Conservation (phyloP, 2,113 vertebrate genomes). For the Channa argus region DNA sequence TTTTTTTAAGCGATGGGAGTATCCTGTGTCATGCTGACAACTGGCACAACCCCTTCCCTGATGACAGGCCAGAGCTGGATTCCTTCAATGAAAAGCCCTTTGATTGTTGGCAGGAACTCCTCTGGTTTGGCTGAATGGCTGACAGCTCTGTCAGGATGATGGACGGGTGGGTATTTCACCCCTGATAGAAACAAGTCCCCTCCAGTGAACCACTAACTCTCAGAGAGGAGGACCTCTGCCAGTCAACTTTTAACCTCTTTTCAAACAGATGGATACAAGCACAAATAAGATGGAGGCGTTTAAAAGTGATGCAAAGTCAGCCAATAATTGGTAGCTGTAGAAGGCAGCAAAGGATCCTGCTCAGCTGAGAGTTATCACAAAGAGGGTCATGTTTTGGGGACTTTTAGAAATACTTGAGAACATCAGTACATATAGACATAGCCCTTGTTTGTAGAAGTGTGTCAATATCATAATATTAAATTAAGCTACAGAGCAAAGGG, state of each 20-base stretch:
- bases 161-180: slow-evolving; percentile 79
- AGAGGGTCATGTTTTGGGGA: neutral
- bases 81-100: slow-evolving; percentile 81
- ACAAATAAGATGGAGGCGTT: slow-evolving; percentile 30
- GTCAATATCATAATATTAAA: slow-evolving; percentile 12
- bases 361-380: too few relatives aligned
- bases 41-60: slow-evolving; percentile 61
- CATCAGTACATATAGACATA: neutral
- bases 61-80: slow-evolving; percentile 77
- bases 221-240: slow-evolving; percentile 79
- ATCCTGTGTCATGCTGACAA: slow-evolving; percentile 55
- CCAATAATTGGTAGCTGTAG: slow-evolving; percentile 5
- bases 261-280: slow-evolving; percentile 74
- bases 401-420: neutral
- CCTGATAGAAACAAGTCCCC: slow-evolving; percentile 78
- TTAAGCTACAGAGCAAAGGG: neutral
- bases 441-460: neutral
- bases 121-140: slow-evolving; percentile 78
- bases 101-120: slow-evolving; percentile 79
- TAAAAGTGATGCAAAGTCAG: slow-evolving; percentile 36
- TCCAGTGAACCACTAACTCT: slow-evolving; percentile 69
- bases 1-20: slow-evolving; percentile 5
- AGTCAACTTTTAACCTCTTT: slow-evolving; percentile 74
- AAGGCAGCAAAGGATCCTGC: slow-evolving; percentile 11
- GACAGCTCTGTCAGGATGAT: slow-evolving; percentile 80